Evolutionary conservation across 2,113 vertebrate species (phyloP), one percentile per base, ranked within the genome.

Genomic region (Athene noctua): DNA sequence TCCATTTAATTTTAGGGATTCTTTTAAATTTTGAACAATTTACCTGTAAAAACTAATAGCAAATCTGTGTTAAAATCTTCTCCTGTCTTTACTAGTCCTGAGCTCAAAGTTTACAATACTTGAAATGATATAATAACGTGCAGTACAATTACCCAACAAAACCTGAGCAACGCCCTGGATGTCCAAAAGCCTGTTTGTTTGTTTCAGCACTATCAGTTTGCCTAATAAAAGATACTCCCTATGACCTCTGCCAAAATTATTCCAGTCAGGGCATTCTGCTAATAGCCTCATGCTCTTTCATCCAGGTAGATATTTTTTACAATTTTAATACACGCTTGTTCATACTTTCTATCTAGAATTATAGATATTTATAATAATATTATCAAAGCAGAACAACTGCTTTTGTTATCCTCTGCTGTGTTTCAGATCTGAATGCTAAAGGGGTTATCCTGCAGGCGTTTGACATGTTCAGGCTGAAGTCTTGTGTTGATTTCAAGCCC

Each of bases 401-500:
- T 82, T 3, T 36, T 52, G 7, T 72, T 91, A 20, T 29, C 30
- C 16, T 57, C 20, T 89, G 16, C 42, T 79, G 3, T 67, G 30
- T 93, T 96, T 85, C 83, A 97, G 95, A n/a, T 12, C 90, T 98
- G 71, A 98, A 97, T n/a, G 98, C 98, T n/a, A 98, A 98, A 97
- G 98, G 97, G 70, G 97, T 98, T 74, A 97, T 98, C 91, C 96
- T 98, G 74, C 97, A 98, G 70, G 97, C 97, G 2, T 98, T 99
- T 94, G 98, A 98, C 74, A 97, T 98, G 97, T 99, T 98, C 83
- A 98, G 98, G 27, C 98, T 99, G 27, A 99, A 98, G 86, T 98
- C 98, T 27, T 99, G 98, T 49, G 54, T 99, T 36, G 98, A 99
- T 97, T 99, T 99, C 96, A 99, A 98, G 92, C 98, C 98, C 13